phyloP scores from a whole-genome alignment of 2,113 vertebrate species.

The Eidolon helvum region DNA sequence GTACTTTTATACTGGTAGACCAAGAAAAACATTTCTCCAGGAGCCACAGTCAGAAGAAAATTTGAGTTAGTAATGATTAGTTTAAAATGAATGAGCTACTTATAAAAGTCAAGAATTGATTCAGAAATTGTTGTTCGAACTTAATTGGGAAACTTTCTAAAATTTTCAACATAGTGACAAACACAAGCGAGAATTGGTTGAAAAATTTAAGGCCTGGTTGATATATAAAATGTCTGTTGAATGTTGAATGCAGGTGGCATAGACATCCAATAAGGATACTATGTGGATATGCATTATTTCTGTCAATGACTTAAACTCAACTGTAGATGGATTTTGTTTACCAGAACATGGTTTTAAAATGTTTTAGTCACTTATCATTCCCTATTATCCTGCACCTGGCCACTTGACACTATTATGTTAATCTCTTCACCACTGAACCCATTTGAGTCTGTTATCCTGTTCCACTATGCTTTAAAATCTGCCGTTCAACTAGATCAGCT shows the following conservation, averaged over 20 bases:
- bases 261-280: neutral
- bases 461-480: neutral
- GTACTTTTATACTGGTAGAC: neutral
- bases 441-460: neutral
- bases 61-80: neutral
- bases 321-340: slow-evolving; percentile 5
- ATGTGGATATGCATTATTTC: neutral
- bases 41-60: slow-evolving; percentile 1
- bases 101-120: slow-evolving; percentile 33
- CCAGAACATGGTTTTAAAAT: slow-evolving; percentile 3
- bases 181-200: neutral
- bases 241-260: neutral
- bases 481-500: neutral
- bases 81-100: slow-evolving; percentile 43
- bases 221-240: neutral
- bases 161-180: neutral
- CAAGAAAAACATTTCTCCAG: neutral
- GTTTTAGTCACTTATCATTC: neutral
- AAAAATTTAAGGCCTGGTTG: neutral
- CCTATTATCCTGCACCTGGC: neutral
- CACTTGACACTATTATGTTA: neutral
- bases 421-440: neutral
- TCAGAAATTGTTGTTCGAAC: neutral
- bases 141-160: slow-evolving; percentile 3
- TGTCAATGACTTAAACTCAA: neutral